phyloP scores from a whole-genome alignment of 2,888 invertebrate genomes.

The Rhabditoides inermis region DNA sequence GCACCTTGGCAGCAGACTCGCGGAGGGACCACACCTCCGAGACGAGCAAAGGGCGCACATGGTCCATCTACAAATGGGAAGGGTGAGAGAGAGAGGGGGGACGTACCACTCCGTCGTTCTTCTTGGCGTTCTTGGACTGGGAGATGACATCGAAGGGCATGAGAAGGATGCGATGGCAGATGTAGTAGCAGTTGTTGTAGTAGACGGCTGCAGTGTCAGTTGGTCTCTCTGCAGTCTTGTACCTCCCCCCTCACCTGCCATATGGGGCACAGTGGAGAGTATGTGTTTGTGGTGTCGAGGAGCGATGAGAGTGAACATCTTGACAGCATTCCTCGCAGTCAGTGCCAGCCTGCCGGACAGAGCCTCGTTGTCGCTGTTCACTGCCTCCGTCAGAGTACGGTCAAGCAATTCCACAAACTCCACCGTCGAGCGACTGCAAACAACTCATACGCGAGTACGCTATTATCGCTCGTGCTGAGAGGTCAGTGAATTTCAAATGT shows the following conservation, averaged over 20 bases:
- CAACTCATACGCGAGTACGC: too few relatives aligned
- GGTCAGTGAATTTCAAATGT: too few relatives aligned
- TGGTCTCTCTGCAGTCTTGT: neutral
- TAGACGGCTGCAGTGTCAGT: slow-evolving; percentile 28
- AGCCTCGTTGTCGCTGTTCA: slow-evolving; percentile 24
- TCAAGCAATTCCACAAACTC: slow-evolving; percentile 29
- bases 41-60: slow-evolving; percentile 16
- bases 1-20: slow-evolving; percentile 26
- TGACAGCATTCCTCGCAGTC: slow-evolving; percentile 40
- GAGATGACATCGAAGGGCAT: slow-evolving; percentile 23
- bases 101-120: neutral
- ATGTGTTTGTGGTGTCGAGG: slow-evolving; percentile 34
- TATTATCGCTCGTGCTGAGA: too few relatives aligned
- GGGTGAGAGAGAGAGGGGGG: neutral
- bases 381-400: slow-evolving; percentile 27
- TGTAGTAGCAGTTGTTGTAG: slow-evolving; percentile 47
- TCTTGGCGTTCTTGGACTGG: neutral
- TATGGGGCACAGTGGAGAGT: slow-evolving; percentile 40
- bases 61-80: slow-evolving; percentile 5
- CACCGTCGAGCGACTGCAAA: slow-evolving; percentile 29
- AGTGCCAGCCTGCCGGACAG: slow-evolving; percentile 22
- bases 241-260: slow-evolving; percentile 24
- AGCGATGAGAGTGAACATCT: slow-evolving; percentile 34
- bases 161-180: slow-evolving; percentile 37
- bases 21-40: slow-evolving; percentile 30